Evolutionary conservation across 2,797 vertebrate genomes (phyloP), one percentile per base, ranked within the genome.

Genomic region (Enteromius anoplus): DNA sequence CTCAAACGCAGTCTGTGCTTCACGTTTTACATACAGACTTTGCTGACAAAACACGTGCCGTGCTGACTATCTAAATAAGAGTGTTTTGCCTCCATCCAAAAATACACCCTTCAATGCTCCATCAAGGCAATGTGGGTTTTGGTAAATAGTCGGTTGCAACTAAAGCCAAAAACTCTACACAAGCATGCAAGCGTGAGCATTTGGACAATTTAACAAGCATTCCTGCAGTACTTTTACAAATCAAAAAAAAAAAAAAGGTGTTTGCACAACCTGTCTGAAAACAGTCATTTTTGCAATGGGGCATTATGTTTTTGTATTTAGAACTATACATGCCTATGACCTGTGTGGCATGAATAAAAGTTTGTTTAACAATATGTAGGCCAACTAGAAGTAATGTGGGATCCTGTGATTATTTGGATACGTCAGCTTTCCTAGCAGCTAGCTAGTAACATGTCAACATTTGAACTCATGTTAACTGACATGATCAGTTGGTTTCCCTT

Each of bases 141-240:
- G 58, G 69, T 84, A 80, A 84, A 80, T 80, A 79, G 83, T 32
- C 23, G 2, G 47, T 75, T 73, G 49, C 34, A 19, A 29, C 69
- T 65, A 62, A 32, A 34, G 10, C 40, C 19, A n/a, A 23, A 47
- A 71, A 71, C 37, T 77, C 55, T 47, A 64, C n/a, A n/a, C 34
- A 60, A 42, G 14, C 34, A 42, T 62, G 37, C 51, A 75, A 29
- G 42, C 8, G 0, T 17, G n/a, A 55, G 42, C 4, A 17, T 34
- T 69, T 40, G 65, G 32, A 68, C 53, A 58, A 75, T 58, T 75
- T 40, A 23, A 17, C 32, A 75, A 40, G 53, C 51, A 40, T 26
- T 42, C 14, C n/a, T 60, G 73, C 37, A 26, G 37, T 15, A 6
- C 32, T 53, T 4, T 69, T 40, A 40, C 64, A 40, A 53, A 49